Evolutionary conservation across 2,888 invertebrate genomes (phyloP), one percentile per base, ranked within the genome.

Genomic region (Graphium colonna): DNA sequence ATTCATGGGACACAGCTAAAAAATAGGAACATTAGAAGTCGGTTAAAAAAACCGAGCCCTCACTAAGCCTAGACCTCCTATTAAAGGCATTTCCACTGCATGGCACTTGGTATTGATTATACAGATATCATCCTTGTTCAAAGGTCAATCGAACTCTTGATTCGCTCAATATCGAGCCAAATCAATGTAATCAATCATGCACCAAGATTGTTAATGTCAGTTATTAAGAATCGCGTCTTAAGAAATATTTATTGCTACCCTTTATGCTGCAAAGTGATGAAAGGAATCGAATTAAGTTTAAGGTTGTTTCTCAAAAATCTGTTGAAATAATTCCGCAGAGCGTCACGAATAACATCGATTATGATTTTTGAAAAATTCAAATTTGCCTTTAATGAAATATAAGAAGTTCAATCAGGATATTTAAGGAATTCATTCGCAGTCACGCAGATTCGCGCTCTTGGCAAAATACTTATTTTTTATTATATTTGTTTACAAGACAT

Each of bases 11-110:
- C n/a, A n/a, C n/a, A n/a, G n/a, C n/a, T n/a, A n/a, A n/a, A n/a
- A n/a, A n/a, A n/a, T n/a, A n/a, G n/a, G n/a, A n/a, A n/a, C n/a
- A n/a, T n/a, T n/a, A n/a, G n/a, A n/a, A n/a, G n/a, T n/a, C n/a
- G n/a, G n/a, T n/a, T n/a, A 17, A 13, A 43, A 33, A 38, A n/a
- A 44, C 28, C 16, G 16, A 0, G 3, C 15, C 28, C 10, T 2
- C 12, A 31, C 16, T n/a, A n/a, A n/a, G n/a, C n/a, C 16, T 13
- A 36, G n/a, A 36, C n/a, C 3, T 3, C n/a, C 7, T 36, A 9
- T 13, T 13, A 9, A 46, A 60, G 28, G 54, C 58, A 50, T 10
- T 31, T 31, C 31, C 31, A 31, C 31, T 26, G 26, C 26, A 26
- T 26, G 31, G 9, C 31, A 1, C 31, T 3, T 31, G 21, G 5